A percentile compares a stretch with the other conserved stretches of the same genome.
Conservation (phyloP, 2,797 vertebrate genomes). For the Forpus xanthops region DNA sequence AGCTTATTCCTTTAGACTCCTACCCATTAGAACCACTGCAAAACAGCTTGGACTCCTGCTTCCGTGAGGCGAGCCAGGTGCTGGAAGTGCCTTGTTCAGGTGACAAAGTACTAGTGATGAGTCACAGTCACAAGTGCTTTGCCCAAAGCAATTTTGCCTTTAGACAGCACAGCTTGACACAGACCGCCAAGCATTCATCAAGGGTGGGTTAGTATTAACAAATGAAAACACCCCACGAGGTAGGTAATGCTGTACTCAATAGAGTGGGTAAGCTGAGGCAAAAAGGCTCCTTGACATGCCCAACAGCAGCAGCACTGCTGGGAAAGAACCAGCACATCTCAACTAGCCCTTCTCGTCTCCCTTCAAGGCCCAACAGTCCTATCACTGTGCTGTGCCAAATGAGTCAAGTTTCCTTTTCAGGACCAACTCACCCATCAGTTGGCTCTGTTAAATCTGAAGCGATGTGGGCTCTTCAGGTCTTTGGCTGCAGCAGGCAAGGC, state of each 20-base stretch:
- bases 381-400: not conserved
- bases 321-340: not conserved
- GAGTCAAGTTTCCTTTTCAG: not conserved
- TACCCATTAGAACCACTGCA: not conserved
- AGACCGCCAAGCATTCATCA: not conserved
- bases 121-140: not conserved
- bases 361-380: not conserved
- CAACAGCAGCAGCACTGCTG: not conserved
- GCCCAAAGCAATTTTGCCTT: not conserved
- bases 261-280: constrained; percentile 13
- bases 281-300: not conserved
- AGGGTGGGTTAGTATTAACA: not conserved
- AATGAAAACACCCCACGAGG: constrained; percentile 7
- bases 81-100: not conserved
- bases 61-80: not conserved
- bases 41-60: not conserved
- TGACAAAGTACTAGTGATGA: not conserved
- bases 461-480: constrained; percentile 13
- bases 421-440: not conserved
- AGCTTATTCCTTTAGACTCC: not conserved
- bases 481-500: constrained; percentile 50
- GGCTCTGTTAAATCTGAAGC: not conserved
- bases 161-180: not conserved
- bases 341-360: not conserved
- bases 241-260: not conserved